Evolutionary conservation across 2,113 vertebrate species (phyloP).

Genomic region (Apteryx owenii): DNA sequence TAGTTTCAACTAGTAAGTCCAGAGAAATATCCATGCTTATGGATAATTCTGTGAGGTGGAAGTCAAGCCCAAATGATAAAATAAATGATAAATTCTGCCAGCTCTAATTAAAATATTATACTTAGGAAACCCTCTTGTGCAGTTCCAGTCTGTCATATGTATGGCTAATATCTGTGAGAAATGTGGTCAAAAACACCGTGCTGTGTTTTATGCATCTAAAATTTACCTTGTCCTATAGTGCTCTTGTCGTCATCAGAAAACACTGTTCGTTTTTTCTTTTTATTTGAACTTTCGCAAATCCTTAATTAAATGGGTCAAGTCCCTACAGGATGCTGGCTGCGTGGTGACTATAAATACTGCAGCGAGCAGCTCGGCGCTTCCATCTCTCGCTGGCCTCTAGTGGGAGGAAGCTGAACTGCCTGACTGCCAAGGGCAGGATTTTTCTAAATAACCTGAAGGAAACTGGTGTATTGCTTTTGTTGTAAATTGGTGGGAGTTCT

Average conservation of each 20-base stretch:
- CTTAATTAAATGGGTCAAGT: constrained; percentile 44
- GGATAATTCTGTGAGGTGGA: neutral
- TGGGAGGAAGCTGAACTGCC: neutral
- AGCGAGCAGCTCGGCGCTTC: neutral
- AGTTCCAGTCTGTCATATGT: neutral
- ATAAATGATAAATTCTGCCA: neutral
- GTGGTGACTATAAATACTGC: constrained; percentile 23
- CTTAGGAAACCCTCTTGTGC: neutral
- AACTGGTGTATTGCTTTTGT: neutral
- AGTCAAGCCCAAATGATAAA: neutral
- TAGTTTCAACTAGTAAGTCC: neutral
- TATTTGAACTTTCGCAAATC: neutral
- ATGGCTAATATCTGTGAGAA: neutral
- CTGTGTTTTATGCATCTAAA: neutral
- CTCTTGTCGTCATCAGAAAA: neutral
- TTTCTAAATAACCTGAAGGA: neutral
- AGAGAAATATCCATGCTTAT: neutral
- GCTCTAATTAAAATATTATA: neutral
- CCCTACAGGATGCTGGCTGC: constrained; percentile 13
- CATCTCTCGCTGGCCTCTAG: neutral
- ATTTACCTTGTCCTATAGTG: neutral
- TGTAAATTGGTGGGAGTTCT: neutral
- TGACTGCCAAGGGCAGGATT: neutral
- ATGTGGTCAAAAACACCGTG: neutral
- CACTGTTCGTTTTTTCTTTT: neutral